phyloP scores from a whole-genome alignment of 2,113 vertebrate species.

The Microcebus murinus region DNA sequence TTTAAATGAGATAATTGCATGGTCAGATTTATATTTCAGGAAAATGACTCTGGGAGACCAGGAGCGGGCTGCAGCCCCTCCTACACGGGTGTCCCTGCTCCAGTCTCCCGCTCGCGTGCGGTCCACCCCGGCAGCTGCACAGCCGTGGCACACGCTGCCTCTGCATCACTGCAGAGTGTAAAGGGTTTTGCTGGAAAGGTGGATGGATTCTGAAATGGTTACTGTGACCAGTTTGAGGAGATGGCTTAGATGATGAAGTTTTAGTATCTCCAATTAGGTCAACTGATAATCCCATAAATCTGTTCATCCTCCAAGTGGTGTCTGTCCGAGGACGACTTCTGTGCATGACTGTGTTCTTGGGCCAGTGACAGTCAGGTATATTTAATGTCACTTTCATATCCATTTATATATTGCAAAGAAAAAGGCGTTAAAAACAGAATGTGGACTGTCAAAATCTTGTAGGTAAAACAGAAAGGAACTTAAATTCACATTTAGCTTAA shows the following conservation, averaged over 20 bases:
- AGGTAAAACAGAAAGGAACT: neutral
- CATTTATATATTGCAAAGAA: neutral
- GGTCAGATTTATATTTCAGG: neutral
- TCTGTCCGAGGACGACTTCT: neutral
- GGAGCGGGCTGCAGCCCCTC: neutral
- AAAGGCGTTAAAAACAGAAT: neutral
- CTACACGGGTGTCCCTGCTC: accelerated
- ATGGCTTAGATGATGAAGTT: neutral
- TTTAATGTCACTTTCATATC: neutral
- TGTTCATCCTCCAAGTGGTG: neutral
- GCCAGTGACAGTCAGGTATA: neutral
- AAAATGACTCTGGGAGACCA: neutral
- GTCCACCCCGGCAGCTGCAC: accelerated
- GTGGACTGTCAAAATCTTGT: neutral
- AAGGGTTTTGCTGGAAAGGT: neutral
- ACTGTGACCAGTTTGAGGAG: neutral
- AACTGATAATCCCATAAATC: neutral
- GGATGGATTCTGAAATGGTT: neutral
- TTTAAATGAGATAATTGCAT: neutral
- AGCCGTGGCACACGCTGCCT: no score
- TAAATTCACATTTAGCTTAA: neutral
- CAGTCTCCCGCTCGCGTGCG: no score
- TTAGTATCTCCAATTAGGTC: neutral
- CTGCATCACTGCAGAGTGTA: no score
- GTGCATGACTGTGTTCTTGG: neutral